Percentiles rank a stretch among this genome's conserved stretches.
phyloP scores from a whole-genome alignment of 2,113 vertebrate genomes.

The Malaclemys terrapin region DNA sequence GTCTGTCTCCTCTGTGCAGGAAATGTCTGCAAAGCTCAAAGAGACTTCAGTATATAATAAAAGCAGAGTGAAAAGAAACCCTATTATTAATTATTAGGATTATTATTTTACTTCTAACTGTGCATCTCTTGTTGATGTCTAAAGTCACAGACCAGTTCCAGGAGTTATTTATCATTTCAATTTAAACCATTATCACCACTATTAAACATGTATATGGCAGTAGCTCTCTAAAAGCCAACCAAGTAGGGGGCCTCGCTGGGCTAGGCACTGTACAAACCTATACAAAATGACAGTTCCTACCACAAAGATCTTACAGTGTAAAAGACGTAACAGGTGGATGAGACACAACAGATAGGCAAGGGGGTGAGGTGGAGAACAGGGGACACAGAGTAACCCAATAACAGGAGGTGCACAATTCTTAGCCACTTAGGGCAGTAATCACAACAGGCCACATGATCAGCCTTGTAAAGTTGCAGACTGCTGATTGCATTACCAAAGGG shows the following conservation, averaged over 20 bases:
- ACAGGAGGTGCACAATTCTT: neutral
- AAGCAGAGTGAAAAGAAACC: neutral
- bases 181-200: accelerated
- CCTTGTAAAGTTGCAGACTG: neutral
- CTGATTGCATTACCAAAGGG: neutral
- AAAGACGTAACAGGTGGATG: neutral
- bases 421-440: neutral
- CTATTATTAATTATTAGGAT: neutral
- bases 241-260: neutral
- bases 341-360: neutral
- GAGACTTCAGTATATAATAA: neutral
- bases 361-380: neutral
- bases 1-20: neutral
- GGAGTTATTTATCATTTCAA: accelerated
- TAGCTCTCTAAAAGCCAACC: neutral
- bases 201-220: accelerated
- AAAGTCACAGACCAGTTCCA: neutral
- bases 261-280: neutral
- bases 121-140: neutral
- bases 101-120: neutral
- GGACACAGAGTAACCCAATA: neutral
- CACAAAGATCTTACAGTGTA: neutral
- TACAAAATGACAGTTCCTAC: neutral
- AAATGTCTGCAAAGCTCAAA: neutral
- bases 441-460: neutral